Conservation (phyloP, 2,113 vertebrate genomes). For the Sakesphorus luctuosus region DNA sequence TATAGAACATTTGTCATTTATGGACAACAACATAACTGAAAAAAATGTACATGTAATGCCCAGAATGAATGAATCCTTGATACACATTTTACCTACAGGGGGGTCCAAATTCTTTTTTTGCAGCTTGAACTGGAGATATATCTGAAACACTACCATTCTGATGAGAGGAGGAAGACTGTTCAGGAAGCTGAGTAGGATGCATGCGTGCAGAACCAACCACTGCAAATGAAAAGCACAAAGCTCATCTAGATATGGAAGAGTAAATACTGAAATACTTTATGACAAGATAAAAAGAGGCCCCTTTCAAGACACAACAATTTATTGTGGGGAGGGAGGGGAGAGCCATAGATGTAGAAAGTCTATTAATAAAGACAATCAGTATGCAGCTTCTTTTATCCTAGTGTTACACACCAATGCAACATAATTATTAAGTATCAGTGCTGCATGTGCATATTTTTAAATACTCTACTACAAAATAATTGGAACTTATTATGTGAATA, state of each 20-base stretch:
- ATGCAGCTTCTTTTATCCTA: neutral
- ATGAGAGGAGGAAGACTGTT: slow-evolving; percentile 86
- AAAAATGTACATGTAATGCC: slow-evolving; percentile 72
- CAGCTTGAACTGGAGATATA: slow-evolving; percentile 84
- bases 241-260: neutral
- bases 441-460: neutral
- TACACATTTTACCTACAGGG: slow-evolving; percentile 81
- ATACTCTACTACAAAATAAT: neutral
- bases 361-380: neutral
- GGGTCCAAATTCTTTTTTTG: slow-evolving; percentile 84
- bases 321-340: neutral
- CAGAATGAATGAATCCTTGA: slow-evolving; percentile 76
- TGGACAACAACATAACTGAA: slow-evolving; percentile 60
- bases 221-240: slow-evolving; percentile 49
- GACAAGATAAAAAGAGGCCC: neutral
- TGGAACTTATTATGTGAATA: neutral
- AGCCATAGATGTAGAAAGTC: neutral
- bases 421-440: neutral
- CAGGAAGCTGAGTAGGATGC: slow-evolving; percentile 84
- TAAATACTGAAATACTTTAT: neutral
- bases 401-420: neutral
- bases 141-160: slow-evolving; percentile 95
- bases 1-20: slow-evolving; percentile 30
- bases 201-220: slow-evolving; percentile 85
- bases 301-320: neutral